Base-by-base conservation (phyloP, 53 echinoderm and acorn worm genomes). In the Hippasteria phrygiana region DNA sequence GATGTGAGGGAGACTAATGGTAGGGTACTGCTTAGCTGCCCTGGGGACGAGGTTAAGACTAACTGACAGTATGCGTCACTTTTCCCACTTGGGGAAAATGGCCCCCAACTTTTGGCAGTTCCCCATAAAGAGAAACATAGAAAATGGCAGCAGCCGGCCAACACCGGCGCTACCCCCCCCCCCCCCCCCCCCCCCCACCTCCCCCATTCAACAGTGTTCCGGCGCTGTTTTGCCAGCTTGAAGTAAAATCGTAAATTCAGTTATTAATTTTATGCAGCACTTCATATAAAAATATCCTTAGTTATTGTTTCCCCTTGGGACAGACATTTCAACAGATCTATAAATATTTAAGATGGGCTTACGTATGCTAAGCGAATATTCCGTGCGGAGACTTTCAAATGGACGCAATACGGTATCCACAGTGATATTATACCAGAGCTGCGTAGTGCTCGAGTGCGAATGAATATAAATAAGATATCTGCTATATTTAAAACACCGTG, bases 281-380 rank as follows among this genome's bases (percentile, higher is more conserved):
- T 8, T 20, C 0, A 35, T 66, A 66, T 66, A 35, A 66, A 66
- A 66, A 66, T 66, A 66, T 10, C 36, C n/a, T 66, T 13, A 11
- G 67, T 22, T 22, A 35, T 66, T 11, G 6, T 33, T 33, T 2
- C 13, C 47, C 47, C 13, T 47, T 13, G 6, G 6, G 47, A 35
- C 33, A 66, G 36, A 35, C 67, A 66, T 35, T 34, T 35, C 35
- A 27, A 62, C 36, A 11, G 35, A 35, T 34, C 12, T 7, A 66
- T 35, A 66, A 35, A 35, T 66, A 66, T 66, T 66, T 59, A 24
- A 59, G 59, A 59, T 59, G 16, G 59, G 59, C 59, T 59, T 26
- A 22, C 59, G 59, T 9, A n/a, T n/a, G n/a, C 26, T 59, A 4
- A 54, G 16, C 1, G n/a, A 59, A 45, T 11, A 45, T 59, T 8